Base-by-base conservation (phyloP, 64 coral and sea anemone species). In the Anthopleura sola region DNA sequence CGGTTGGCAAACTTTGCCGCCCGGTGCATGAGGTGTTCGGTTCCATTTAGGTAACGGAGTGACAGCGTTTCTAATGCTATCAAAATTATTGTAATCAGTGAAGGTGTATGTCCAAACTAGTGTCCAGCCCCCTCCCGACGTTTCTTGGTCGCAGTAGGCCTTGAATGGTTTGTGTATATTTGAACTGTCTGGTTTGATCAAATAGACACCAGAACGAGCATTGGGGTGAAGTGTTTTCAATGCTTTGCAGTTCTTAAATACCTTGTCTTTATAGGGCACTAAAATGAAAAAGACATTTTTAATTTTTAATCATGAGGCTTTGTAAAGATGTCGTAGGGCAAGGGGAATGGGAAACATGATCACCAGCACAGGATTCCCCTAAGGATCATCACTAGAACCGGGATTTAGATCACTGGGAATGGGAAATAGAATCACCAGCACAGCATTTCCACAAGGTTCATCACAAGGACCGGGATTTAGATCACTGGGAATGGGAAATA, bases 91-190 rank as follows among this genome's bases (percentile, higher is more conserved):
- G 47, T 94, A 94, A 33, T 83, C 86, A 11, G 92, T 94, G 54
- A 94, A 94, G 21, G 84, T 87, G 66, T 94, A 94, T 29, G 57
- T 87, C 88, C 88, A 94, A 29, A 90, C 88, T 56, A 94, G 84
- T 28, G 88, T 90, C 92, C 92, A 94, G 23, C 92, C 92, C 17
- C 92, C 92, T 12, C 88, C 92, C 23, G 85, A 64, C 4, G 85
- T 90, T 9, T 60, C 26, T 71, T 90, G 88, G 74, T 94, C 92
- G 36, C 92, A 94, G 80, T 78, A 87, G 53, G 85, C 84, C 75
- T 94, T 49, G 38, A 90, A 60, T 57, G 38, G 40, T 68, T 75
- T 60, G n/a, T 49, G 26, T n/a, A 37, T 33, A 18, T 36, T 39
- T 28, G 55, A 23, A 18, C 75, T 71, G 57, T 71, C 90, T 13